These are phyloP conservation scores for Pilophorus perplexus DNA, from an alignment of 2,888 invertebrate species.

Conservation along the genomic window DNA sequence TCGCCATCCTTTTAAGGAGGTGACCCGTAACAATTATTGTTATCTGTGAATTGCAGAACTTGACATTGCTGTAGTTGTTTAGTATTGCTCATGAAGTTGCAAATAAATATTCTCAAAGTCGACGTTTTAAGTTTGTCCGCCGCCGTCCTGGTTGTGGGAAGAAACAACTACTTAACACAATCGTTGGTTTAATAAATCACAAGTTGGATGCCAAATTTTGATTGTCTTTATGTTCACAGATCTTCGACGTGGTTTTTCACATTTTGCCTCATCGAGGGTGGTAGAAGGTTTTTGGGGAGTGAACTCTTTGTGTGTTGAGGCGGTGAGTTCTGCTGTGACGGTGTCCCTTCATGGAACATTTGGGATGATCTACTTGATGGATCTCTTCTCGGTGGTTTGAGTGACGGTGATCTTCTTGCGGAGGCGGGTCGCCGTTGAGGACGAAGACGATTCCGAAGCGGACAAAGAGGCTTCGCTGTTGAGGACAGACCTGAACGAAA, in stretches of 20 bases:
- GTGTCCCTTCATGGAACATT: too few relatives aligned
- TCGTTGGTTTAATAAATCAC: constrained; percentile 11
- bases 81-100: constrained; percentile 11
- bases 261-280: too few relatives aligned
- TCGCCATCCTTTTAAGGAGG: too few relatives aligned
- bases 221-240: constrained; percentile 19
- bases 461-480: constrained; percentile 50
- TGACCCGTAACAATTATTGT: too few relatives aligned
- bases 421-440: constrained; percentile 37
- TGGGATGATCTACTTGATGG: constrained; percentile 10
- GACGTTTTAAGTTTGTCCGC: neutral
- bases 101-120: constrained; percentile 7
- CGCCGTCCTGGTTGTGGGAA: neutral
- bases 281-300: too few relatives aligned
- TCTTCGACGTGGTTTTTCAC: too few relatives aligned
- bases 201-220: constrained; percentile 1
- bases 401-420: constrained; percentile 39
- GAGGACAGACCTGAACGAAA: constrained; percentile 7
- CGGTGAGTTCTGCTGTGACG: too few relatives aligned
- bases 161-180: neutral
- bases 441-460: neutral
- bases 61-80: too few relatives aligned
- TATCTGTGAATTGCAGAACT: too few relatives aligned
- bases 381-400: constrained; percentile 34
- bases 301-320: too few relatives aligned